A percentile compares a stretch with the other conserved stretches of the same genome.
Evolutionary conservation across 2,888 invertebrate genomes (phyloP).

Genomic region (Troglohyphantes excavatus): DNA sequence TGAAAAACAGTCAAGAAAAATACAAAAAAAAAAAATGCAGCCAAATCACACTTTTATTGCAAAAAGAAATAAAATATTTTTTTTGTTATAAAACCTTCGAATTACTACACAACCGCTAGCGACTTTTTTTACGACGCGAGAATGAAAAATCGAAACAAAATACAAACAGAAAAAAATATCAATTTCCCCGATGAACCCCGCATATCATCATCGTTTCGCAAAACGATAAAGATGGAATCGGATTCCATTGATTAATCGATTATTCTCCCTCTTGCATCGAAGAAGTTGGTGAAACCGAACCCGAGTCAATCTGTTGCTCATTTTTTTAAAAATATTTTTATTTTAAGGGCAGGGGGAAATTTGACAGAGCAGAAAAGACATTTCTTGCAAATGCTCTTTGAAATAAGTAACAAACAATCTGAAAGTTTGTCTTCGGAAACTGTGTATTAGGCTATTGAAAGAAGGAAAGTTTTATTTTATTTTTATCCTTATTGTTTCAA

Average conservation of each 20-base stretch:
- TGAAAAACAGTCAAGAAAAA: too few species aligned
- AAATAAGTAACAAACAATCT: not conserved
- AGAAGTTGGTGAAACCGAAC: slow-evolving; percentile 60
- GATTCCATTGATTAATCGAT: slow-evolving; percentile 75
- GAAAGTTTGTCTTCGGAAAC: too few species aligned
- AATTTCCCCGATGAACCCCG: slow-evolving; percentile 5
- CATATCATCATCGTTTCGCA: slow-evolving; percentile 64
- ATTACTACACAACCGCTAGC: not conserved
- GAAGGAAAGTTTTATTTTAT: too few species aligned
- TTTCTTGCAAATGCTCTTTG: not conserved
- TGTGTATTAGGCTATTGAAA: too few species aligned
- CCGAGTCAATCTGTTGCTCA: slow-evolving; percentile 57
- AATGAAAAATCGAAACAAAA: slow-evolving; percentile 15
- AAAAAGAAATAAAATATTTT: not conserved
- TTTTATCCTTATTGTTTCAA: too few species aligned
- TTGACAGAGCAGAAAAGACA: not conserved
- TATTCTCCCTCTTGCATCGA: slow-evolving; percentile 2
- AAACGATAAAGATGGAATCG: slow-evolving; percentile 40
- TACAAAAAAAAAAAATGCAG: not conserved
- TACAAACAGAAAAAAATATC: not conserved
- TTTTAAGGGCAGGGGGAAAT: not conserved
- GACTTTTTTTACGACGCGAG: not conserved
- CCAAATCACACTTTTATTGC: too few species aligned
- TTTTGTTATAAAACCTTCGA: not conserved
- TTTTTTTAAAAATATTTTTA: slow-evolving; percentile 20